Evolutionary conservation across 2,888 invertebrate genomes (phyloP), one percentile per base, ranked within the genome.

Genomic region (Axea sp.): DNA sequence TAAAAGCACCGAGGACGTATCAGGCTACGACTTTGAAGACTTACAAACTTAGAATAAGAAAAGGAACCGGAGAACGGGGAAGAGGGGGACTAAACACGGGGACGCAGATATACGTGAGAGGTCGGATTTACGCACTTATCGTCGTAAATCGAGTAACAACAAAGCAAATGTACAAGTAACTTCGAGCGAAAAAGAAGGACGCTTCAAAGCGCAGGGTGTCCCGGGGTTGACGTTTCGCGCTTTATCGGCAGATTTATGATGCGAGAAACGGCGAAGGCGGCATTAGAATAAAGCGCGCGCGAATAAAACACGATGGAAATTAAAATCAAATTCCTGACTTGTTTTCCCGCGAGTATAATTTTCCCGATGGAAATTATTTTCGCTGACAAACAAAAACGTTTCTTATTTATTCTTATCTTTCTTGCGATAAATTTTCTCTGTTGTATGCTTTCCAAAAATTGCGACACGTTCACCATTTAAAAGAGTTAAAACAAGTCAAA

Each of bases 121-220:
- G 39, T 49, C 47, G 49, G 41, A 57, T 57, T 64, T 37, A 39
- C 59, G 65, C 72, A 59, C 59, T 59, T 64, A 64, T 65, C 65
- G 57, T 71, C 57, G 47, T 26, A 65, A 64, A 69, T 69, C 64
- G 45, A 51, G 64, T 65, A 71, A 64, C 69, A 65, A 72, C 60
- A 59, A 71, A 65, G 74, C 74, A 69, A 74, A 74, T 65, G 69
- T 60, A 74, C 65, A 65, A 53, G 49, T 53, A 69, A 59, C 35
- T 68, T 51, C 7, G 14, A 69, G 35, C 67, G 73, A 69, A 62
- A 72, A 74, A 71, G 62, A 74, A 67, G 72, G 65, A 74, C 8
- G 31, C 31, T 51, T 45, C 51, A 47, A 68, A 51, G 53, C 12
- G 30, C 3, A 22, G 60, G 31, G 69, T 62, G 60, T 69, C 69